These are phyloP conservation scores for Cetoscarus ocellatus DNA, from an alignment of 2,797 vertebrate species.

Conservation along the genomic window DNA sequence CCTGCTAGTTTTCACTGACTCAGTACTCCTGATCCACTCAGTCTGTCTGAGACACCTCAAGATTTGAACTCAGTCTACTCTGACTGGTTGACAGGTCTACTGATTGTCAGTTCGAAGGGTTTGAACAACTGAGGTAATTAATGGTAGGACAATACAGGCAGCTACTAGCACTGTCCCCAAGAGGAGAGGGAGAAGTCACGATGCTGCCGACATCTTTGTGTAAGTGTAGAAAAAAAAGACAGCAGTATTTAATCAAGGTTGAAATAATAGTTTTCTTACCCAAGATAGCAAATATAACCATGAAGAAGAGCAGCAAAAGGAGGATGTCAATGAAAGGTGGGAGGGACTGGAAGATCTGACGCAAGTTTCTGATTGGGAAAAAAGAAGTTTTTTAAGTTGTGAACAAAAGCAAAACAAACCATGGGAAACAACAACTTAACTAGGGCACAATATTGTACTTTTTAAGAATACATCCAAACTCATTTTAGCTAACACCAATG, in stretches of 20 bases:
- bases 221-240: background rate
- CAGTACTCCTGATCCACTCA: too few species aligned
- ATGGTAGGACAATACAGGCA: too few species aligned
- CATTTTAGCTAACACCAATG: too few species aligned
- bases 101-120: too few species aligned
- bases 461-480: background rate
- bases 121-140: too few species aligned
- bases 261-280: slow-evolving; percentile 83
- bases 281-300: slow-evolving; percentile 97
- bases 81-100: too few species aligned
- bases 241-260: background rate
- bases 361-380: slow-evolving; percentile 89
- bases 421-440: background rate
- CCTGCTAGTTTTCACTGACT: too few species aligned
- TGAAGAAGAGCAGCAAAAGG: slow-evolving; percentile 97
- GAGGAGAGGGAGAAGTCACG: too few species aligned
- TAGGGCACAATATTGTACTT: background rate
- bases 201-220: background rate
- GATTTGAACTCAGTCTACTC: too few species aligned
- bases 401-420: background rate
- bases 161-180: too few species aligned
- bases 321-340: slow-evolving; percentile 99
- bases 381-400: slow-evolving; percentile 26
- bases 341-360: slow-evolving; percentile 99
- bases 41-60: too few species aligned